phyloP scores from a whole-genome alignment of 2,888 invertebrate species.

The Watsonalla cultraria region DNA sequence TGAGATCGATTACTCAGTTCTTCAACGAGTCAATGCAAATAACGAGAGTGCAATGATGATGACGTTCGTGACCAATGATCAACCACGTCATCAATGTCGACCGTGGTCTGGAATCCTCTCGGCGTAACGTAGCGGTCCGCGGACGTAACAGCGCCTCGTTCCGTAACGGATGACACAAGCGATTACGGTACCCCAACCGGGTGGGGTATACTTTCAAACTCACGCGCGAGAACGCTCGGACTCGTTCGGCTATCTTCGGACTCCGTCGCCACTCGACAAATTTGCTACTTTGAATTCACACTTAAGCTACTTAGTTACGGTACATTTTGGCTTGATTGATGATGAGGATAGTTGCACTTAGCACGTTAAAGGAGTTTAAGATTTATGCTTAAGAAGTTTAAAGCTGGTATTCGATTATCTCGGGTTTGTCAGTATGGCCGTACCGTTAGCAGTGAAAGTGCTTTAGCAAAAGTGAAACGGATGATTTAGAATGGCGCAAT shows the following conservation, averaged over 20 bases:
- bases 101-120: constrained; percentile 27
- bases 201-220: constrained; percentile 55
- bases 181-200: constrained; percentile 60
- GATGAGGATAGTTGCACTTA: neutral
- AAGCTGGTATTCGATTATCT: constrained; percentile 37
- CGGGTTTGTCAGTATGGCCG: constrained; percentile 22
- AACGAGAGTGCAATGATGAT: constrained; percentile 1
- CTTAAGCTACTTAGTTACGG: neutral
- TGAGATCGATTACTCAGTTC: no score
- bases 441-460: constrained; percentile 75
- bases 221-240: constrained; percentile 44
- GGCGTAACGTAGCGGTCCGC: constrained; percentile 60
- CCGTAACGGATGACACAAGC: constrained; percentile 75
- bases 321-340: neutral
- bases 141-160: constrained; percentile 64
- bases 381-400: constrained; percentile 14
- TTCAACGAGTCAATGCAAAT: no score
- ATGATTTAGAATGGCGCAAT: constrained; percentile 58
- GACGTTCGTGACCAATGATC: constrained; percentile 5
- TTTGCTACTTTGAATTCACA: neutral
- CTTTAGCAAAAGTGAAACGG: constrained; percentile 72
- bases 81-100: constrained; percentile 7
- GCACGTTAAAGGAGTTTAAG: neutral
- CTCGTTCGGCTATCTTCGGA: constrained; percentile 40
- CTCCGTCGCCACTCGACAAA: neutral